Evolutionary conservation across 2,797 vertebrate species (phyloP), one percentile per base, ranked within the genome.

Genomic region (Micropoecilia bifurca): DNA sequence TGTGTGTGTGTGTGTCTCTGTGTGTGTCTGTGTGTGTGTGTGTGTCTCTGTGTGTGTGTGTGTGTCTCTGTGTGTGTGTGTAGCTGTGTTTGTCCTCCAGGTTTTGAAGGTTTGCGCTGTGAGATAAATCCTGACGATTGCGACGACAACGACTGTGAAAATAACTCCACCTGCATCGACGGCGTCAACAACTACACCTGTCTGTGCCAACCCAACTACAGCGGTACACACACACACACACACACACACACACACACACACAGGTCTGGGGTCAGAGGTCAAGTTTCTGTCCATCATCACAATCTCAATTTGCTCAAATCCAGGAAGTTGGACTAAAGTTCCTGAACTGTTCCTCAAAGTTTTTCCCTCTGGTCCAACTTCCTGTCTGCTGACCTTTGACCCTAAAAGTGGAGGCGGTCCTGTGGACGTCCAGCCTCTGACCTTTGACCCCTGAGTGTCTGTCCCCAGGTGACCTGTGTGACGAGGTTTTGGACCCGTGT

Each of bases 61-160:
- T 16, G 14, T 47, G 2, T n/a, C n/a, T n/a, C n/a, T 12, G 12
- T 8, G 30, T 84, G 72, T 78, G 73, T 81, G 53, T 80, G 80
- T 89, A 99, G 98, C 91, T 99, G 98, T 80, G 95, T 96, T 76
- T 99, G 98, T 90, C 95, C 93, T 0, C 94, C 97, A 73, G 98
- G 98, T 14, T 99, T 96, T 13, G 98, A 99, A 89, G 98, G 98
- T 43, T 95, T 95, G 53, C 95, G 94, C 25, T 99, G 98, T 89
- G 97, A 99, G 92, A 88, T 97, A 75, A 99, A 99, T 92, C 96
- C 98, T 2, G 97, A 99, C 1, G 98, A 99, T 91, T 99, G 98
- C 6, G 98, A 99, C 87, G 98, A 99, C 94, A 99, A 99, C 0
- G 98, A 99, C 94, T 99, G 98, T 0, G 98, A 99, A 91, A 99